These are phyloP conservation scores for Automeris io DNA, from an alignment of 2,888 invertebrate genomes.

Conservation along the genomic window DNA sequence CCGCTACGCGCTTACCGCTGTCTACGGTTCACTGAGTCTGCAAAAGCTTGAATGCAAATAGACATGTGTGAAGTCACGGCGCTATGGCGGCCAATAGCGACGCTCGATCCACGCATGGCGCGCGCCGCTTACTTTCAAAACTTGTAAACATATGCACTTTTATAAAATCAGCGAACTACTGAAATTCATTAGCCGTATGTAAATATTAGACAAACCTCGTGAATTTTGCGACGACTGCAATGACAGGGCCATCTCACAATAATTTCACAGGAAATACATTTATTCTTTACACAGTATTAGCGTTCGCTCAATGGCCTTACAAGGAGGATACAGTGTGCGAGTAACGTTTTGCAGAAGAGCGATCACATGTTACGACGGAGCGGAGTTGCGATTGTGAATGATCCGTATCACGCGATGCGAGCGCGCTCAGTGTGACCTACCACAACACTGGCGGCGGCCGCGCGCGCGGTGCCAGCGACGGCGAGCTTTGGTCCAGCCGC, in stretches of 20 bases:
- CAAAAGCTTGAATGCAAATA: constrained; percentile 68
- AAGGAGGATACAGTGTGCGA: constrained; percentile 5
- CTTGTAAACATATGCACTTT: constrained; percentile 60
- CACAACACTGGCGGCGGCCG: constrained; percentile 77
- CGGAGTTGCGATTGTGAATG: constrained; percentile 59
- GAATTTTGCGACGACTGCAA: constrained; percentile 76
- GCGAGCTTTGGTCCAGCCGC: constrained; percentile 39
- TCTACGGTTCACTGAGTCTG: constrained; percentile 74
- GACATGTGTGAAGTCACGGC: constrained; percentile 59
- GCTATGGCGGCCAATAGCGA: constrained; percentile 57
- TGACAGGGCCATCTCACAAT: constrained; percentile 78
- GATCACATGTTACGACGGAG: constrained; percentile 54
- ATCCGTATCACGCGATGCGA: constrained; percentile 41
- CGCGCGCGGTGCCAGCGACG: too few relatives aligned
- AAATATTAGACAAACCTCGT: constrained; percentile 62
- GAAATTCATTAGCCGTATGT: constrained; percentile 24
- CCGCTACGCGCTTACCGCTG: constrained; percentile 55
- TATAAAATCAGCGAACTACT: constrained; percentile 33
- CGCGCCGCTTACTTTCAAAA: constrained; percentile 65
- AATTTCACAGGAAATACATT: constrained; percentile 66
- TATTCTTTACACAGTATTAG: constrained; percentile 47
- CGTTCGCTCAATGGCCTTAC: constrained; percentile 11
- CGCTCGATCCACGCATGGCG: constrained; percentile 62
- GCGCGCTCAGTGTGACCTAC: constrained; percentile 76
- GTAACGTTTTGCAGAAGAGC: constrained; percentile 4